Evolutionary conservation across 2,113 vertebrate genomes (phyloP).

Genomic region (Caretta caretta): DNA sequence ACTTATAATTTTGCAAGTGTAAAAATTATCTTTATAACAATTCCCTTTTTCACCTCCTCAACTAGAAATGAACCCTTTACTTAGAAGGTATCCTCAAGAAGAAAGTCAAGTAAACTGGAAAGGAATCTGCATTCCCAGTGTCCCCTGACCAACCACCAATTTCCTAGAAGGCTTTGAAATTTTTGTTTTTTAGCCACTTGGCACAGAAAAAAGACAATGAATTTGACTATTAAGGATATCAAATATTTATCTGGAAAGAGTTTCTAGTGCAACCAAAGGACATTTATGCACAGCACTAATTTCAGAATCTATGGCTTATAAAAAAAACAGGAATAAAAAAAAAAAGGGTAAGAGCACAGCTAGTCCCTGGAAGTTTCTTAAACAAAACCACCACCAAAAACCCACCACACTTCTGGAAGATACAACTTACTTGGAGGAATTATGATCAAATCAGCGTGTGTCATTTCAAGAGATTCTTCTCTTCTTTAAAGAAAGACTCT

Average conservation of each 20-base stretch:
- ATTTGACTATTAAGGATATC: background rate
- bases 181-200: too few species aligned
- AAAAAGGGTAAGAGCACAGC: background rate
- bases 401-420: too few species aligned
- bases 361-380: background rate
- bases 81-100: background rate
- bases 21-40: background rate
- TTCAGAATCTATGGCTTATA: too few species aligned
- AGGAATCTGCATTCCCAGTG: too few species aligned
- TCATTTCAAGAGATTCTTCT: background rate
- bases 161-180: too few species aligned
- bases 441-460: background rate
- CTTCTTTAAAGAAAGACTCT: background rate
- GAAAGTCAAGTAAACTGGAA: too few species aligned
- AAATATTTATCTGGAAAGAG: background rate
- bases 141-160: too few species aligned
- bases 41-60: background rate
- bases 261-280: background rate
- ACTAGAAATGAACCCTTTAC: background rate
- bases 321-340: too few species aligned
- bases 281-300: too few species aligned
- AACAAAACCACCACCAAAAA: too few species aligned
- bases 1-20: too few species aligned
- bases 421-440: background rate
- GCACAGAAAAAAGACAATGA: background rate